Conservation (phyloP, 2,888 invertebrate species). For the Micropterix aruncella region DNA sequence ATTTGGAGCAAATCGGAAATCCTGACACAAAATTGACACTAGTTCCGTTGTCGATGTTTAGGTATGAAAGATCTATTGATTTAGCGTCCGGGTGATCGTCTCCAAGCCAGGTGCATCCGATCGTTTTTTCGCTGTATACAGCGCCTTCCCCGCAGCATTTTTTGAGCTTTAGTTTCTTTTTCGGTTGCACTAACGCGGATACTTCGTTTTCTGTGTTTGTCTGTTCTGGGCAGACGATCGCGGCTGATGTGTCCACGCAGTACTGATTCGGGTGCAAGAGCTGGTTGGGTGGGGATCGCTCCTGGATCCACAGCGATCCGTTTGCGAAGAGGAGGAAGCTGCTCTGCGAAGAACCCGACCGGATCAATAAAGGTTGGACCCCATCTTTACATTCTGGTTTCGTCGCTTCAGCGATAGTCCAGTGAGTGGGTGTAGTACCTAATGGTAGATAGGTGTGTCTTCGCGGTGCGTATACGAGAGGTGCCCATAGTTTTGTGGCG, state of each 20-base stretch:
- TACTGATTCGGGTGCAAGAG: slow-evolving; percentile 41
- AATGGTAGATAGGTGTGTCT: slow-evolving; percentile 24
- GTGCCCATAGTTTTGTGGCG: slow-evolving; percentile 32
- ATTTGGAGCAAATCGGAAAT: slow-evolving; percentile 38
- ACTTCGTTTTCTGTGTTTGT: slow-evolving; percentile 20
- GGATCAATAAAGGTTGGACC: slow-evolving; percentile 21
- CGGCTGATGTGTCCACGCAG: slow-evolving; percentile 53
- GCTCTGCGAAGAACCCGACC: slow-evolving; percentile 22
- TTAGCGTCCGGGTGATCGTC: slow-evolving; percentile 21
- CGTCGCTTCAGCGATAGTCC: slow-evolving; percentile 23
- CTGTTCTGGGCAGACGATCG: slow-evolving; percentile 42
- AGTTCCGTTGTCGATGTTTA: slow-evolving; percentile 21
- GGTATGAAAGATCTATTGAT: slow-evolving; percentile 16
- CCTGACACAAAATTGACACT: slow-evolving; percentile 27
- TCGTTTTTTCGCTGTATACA: slow-evolving; percentile 41
- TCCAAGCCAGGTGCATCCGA: slow-evolving; percentile 27
- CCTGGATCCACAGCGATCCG: slow-evolving; percentile 45
- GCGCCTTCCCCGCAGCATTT: slow-evolving; percentile 61
- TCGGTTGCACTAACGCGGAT: slow-evolving; percentile 19
- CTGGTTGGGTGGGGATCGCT: slow-evolving; percentile 19
- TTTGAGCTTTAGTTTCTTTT: slow-evolving; percentile 24
- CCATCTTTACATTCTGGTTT: slow-evolving; percentile 25
- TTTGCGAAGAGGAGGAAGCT: slow-evolving; percentile 47
- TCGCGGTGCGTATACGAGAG: slow-evolving; percentile 41
- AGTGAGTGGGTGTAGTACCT: slow-evolving; percentile 31